Evolutionary conservation across 2,888 invertebrate species (phyloP).

Genomic region (Hemaris fuciformis): DNA sequence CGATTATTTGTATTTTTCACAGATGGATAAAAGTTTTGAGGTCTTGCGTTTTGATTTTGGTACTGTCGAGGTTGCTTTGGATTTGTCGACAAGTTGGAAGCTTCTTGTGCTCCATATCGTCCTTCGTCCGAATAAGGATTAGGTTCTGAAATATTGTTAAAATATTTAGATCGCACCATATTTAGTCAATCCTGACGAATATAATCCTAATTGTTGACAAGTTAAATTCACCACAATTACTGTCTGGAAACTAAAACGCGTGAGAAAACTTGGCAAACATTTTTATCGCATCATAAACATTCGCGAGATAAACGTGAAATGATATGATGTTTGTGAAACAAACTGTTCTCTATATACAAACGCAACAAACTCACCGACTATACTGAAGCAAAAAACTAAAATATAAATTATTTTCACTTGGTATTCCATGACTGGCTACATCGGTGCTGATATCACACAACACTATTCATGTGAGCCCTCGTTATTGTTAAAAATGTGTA

Average conservation of each 20-base stretch:
- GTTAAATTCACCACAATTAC: constrained; percentile 1
- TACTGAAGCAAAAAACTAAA: constrained; percentile 36
- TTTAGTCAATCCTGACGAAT: neutral
- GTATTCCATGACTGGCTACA: constrained; percentile 39
- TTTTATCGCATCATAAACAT: constrained; percentile 1
- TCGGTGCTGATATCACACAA: constrained; percentile 39
- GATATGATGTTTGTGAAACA: neutral
- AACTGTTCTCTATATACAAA: constrained; percentile 3
- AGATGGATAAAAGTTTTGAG: constrained; percentile 21
- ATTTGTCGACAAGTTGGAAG: constrained; percentile 18
- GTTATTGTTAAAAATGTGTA: constrained; percentile 41
- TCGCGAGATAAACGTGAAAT: constrained; percentile 4
- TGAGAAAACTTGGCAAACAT: constrained; percentile 8
- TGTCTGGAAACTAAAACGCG: neutral
- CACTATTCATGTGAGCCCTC: constrained; percentile 38
- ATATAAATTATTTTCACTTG: constrained; percentile 39
- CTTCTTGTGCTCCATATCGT: constrained; percentile 23
- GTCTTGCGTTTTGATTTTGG: constrained; percentile 21
- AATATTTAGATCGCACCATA: neutral
- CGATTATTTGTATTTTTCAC: neutral
- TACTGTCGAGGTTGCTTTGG: constrained; percentile 18
- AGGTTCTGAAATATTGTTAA: constrained; percentile 30
- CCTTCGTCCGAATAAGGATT: constrained; percentile 22
- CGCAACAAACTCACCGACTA: constrained; percentile 44
- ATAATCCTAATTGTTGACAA: neutral